Evolutionary conservation across 92 coral and sea anemone species (phyloP).

Genomic region (Meandrina meandrites): DNA sequence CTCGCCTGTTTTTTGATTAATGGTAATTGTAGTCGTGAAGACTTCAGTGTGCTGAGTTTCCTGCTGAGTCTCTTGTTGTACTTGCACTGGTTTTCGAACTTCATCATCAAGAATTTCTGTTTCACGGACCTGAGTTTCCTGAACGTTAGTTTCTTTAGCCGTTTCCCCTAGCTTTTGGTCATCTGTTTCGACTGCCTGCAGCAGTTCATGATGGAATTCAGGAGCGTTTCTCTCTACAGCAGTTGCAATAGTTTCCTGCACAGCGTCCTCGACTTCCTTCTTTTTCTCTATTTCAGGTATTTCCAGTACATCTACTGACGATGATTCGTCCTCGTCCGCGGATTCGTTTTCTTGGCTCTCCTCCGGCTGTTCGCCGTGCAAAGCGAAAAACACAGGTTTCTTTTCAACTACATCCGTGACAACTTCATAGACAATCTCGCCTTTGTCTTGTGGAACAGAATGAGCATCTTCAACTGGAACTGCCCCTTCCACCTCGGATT

Average conservation of each 20-base stretch:
- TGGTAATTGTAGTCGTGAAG: constrained; percentile 10
- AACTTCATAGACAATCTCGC: no score
- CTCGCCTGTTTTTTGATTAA: neutral
- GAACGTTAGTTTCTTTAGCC: neutral
- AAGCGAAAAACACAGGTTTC: neutral
- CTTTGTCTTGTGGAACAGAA: no score
- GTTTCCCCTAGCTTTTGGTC: neutral
- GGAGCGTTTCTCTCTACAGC: constrained; percentile 1
- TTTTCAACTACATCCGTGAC: constrained; percentile 1
- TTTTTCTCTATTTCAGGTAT: constrained; percentile 6
- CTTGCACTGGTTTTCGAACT: neutral
- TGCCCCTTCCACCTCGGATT: no score
- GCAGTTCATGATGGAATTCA: constrained; percentile 3
- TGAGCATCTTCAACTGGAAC: no score
- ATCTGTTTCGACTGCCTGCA: neutral
- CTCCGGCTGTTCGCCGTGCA: neutral
- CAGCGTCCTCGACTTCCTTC: constrained; percentile 2
- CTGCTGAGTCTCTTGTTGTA: neutral
- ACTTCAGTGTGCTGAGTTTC: neutral
- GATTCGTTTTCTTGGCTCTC: neutral
- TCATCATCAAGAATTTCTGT: constrained; percentile 24
- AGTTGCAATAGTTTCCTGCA: constrained; percentile 22
- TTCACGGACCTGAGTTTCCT: neutral
- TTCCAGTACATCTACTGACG: neutral
- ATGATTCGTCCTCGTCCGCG: neutral